phyloP scores from a whole-genome alignment of 2,888 invertebrate genomes.

The Macrosoma leucophasiata region DNA sequence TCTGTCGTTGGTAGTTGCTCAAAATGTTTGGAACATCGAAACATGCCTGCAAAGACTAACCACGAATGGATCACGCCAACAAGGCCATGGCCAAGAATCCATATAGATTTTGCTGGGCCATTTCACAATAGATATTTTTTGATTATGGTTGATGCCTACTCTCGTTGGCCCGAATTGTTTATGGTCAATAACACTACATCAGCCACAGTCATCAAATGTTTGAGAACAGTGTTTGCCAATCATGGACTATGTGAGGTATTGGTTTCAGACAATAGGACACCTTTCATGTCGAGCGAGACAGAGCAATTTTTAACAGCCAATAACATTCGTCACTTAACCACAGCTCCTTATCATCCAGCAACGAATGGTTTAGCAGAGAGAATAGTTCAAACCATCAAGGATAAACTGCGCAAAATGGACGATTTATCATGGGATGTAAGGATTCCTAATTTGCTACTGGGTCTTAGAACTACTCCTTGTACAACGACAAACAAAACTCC shows the following conservation, averaged over 20 bases:
- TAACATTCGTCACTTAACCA: conserved; percentile 17
- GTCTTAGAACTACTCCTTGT: conserved; percentile 11
- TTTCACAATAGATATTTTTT: conserved; percentile 20
- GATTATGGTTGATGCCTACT: conserved; percentile 18
- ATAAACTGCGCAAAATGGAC: conserved; percentile 17
- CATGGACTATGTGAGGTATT: conserved; percentile 16
- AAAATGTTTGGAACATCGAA: conserved; percentile 10
- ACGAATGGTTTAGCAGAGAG: conserved; percentile 21
- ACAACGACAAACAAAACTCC: conserved; percentile 16
- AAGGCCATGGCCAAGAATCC: conserved; percentile 19
- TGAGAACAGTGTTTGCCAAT: conserved; percentile 10
- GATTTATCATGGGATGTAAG: conserved; percentile 17
- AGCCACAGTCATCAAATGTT: conserved; percentile 9
- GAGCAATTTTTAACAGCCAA: conserved; percentile 16
- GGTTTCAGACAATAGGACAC: conserved; percentile 11
- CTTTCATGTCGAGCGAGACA: conserved; percentile 20
- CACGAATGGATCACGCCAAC: conserved; percentile 16
- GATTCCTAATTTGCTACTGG: conserved; percentile 11
- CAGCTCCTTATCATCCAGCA: conserved; percentile 21
- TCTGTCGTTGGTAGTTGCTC: background rate
- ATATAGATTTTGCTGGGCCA: conserved; percentile 23
- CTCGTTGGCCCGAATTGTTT: conserved; percentile 19
- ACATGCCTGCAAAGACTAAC: conserved; percentile 13
- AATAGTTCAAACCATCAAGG: conserved; percentile 24
- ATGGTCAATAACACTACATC: conserved; percentile 10